Base-by-base conservation (phyloP, 92 coral and sea anemone genomes). In the Bergia puertoricense region DNA sequence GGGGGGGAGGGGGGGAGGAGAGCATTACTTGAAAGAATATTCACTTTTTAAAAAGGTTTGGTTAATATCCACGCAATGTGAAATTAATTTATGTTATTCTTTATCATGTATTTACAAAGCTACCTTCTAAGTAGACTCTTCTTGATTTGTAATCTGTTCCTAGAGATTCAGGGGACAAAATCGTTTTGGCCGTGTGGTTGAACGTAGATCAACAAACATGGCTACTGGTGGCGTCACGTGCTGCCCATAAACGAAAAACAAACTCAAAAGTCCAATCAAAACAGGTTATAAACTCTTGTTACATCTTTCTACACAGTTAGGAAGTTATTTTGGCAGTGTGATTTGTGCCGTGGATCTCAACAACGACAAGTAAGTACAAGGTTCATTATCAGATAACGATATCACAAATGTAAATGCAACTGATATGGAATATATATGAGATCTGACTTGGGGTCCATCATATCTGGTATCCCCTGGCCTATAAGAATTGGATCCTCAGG, bases 311-410 rank as follows among this genome's bases (percentile, higher is more conserved):
- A 91, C 76, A 82, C 86, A 96, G 98, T 73, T 68, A 36, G 93
- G 92, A 83, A 91, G 90, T 15, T 96, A 96, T 82, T 96, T 93
- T 90, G 99, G 99, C 15, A 91, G 96, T 46, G 90, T 89, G n/a
- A 43, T 96, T 40, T 93, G 96, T 68, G 98, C 96, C 9, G 98
- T 95, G 72, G 99, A 96, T 75, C 91, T 96, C 8, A 93, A 96
- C 80, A 74, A 79, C 18, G 96, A 96, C 79, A 79, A 92, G 99
- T 96, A 88, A 85, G 95, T 69, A 2, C 13, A 68, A 8, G 11
- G 11, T 62, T 65, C 48, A 81, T 11, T 54, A 13, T 54, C 59
- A 54, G 16, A 23, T 62, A 62, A 62, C 69, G 69, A 57, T 22
- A 57, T 57, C 18, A 15, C 67, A 57, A 22, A 57, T 57, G 67